Percentiles rank a stretch among this genome's conserved stretches.
These are phyloP conservation scores for Columba janthina DNA, from an alignment of 2,113 vertebrate genomes.

Conservation along the genomic window DNA sequence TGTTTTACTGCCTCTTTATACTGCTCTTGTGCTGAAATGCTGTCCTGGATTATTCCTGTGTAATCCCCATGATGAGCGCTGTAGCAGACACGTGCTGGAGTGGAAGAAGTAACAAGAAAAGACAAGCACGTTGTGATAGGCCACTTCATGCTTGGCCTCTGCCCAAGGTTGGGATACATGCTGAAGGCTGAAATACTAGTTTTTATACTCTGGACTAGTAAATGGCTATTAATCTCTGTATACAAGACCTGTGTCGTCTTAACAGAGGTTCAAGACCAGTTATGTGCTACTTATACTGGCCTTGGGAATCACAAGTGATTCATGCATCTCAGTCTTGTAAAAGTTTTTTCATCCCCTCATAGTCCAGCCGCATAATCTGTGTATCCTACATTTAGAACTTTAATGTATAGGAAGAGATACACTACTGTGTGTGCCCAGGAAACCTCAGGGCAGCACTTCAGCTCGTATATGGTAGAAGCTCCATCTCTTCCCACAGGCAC, in stretches of 20 bases:
- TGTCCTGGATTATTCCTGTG: constrained; percentile 28
- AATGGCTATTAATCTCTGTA: not conserved
- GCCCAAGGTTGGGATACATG: not conserved
- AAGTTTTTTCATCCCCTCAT: not conserved
- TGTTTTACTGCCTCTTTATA: constrained; percentile 6
- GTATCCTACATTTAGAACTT: not conserved
- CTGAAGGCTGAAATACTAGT: not conserved
- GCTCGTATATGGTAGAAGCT: not conserved
- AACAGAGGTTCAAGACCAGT: not conserved
- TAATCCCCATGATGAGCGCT: not conserved
- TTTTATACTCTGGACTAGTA: not conserved
- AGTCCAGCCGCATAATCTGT: not conserved
- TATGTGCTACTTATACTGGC: not conserved
- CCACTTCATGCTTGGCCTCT: not conserved
- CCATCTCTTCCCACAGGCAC: not conserved
- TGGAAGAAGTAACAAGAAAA: not conserved
- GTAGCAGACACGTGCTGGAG: not conserved
- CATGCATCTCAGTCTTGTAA: not conserved
- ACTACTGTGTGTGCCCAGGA: not conserved
- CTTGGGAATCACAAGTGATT: not conserved
- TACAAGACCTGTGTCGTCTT: not conserved
- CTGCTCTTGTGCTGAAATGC: not conserved
- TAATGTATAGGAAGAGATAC: not conserved
- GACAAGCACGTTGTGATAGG: not conserved
- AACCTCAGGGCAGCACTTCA: not conserved